Base-by-base conservation (phyloP, 1,140 invertebrate genomes). In the Zaprionus nigranus region DNA sequence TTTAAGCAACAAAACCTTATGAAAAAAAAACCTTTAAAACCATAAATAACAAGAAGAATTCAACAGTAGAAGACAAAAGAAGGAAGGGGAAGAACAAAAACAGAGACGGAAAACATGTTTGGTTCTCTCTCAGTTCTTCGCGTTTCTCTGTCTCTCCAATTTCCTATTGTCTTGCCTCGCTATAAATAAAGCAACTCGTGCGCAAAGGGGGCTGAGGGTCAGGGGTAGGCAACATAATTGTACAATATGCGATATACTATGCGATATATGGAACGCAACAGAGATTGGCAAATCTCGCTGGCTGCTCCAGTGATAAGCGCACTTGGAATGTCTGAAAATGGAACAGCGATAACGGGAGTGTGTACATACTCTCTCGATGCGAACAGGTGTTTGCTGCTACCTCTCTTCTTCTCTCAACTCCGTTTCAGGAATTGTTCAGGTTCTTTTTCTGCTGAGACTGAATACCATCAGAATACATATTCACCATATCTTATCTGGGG, bases 131-230 rank as follows among this genome's bases (percentile, higher is more conserved):
- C n/a, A 5, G 15, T 40, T 17, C 15, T 34, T 20, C 6, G 4
- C 20, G 26, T 36, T 36, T 34, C 69, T 43, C 20, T 43, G 40
- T 46, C 9, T 12, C n/a, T 51, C 11, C 11, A 24, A 51, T 68
- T 74, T 46, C 20, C 64, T 34, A 54, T 67, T 68, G 56, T 54
- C 36, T 68, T 53, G 59, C 34, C 15, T 40, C 17, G 54, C 63
- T 66, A 73, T 73, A 60, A 73, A 73, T 73, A 73, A 54, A 60
- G 34, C 15, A 7, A 17, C 22, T 40, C 22, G 22, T 13, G 46
- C 3, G 6, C 1, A 5, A 6, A 13, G 17, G 6, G 36, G 24
- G n/a, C 53, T 56, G 43, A 30, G 57, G 36, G 69, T 65, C 63
- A 65, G 51, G 51, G 62, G 51, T 56, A 46, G 6, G 36, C 67